Percentiles rank a stretch among this genome's conserved stretches.
Evolutionary conservation across 2,888 invertebrate species (phyloP).

Genomic region (Arge pagana): DNA sequence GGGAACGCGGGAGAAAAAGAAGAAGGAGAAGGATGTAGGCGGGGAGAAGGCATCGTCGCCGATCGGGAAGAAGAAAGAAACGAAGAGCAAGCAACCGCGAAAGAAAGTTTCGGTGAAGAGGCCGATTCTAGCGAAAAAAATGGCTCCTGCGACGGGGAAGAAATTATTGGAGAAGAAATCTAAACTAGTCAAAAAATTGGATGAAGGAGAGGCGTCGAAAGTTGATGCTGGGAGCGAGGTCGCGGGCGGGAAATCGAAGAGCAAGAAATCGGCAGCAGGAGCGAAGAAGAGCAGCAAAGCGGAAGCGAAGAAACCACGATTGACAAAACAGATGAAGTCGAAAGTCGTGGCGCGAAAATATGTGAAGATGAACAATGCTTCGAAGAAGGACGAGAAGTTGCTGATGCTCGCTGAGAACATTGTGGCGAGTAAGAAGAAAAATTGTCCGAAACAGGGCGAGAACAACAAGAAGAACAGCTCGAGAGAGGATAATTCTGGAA

Average conservation of each 20-base stretch:
- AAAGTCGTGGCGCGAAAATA: conserved; percentile 46
- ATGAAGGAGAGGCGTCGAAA: conserved; percentile 35
- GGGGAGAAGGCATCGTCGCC: conserved; percentile 36
- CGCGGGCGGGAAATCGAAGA: conserved; percentile 41
- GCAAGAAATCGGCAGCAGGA: conserved; percentile 34
- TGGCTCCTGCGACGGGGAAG: conserved; percentile 42
- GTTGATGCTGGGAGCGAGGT: conserved; percentile 35
- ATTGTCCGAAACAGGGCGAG: conserved; percentile 40
- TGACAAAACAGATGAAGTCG: conserved; percentile 49
- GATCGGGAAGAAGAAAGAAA: conserved; percentile 28
- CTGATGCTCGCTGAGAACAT: conserved; percentile 46
- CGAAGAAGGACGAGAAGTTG: conserved; percentile 47
- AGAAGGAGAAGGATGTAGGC: conserved; percentile 28
- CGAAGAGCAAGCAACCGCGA: conserved; percentile 29
- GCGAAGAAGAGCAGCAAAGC: conserved; percentile 41
- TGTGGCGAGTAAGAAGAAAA: conserved; percentile 38
- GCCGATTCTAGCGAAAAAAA: conserved; percentile 45
- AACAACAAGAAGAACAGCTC: conserved; percentile 37
- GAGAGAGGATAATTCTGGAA: conserved; percentile 30
- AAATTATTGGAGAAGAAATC: conserved; percentile 51
- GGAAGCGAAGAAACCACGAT: conserved; percentile 48
- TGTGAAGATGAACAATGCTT: conserved; percentile 36
- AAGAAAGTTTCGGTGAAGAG: conserved; percentile 46
- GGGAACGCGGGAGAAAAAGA: conserved; percentile 35
- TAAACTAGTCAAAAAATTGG: conserved; percentile 48